Base-by-base conservation (phyloP, 2,888 invertebrate genomes). In the Pyrrhia umbra region DNA sequence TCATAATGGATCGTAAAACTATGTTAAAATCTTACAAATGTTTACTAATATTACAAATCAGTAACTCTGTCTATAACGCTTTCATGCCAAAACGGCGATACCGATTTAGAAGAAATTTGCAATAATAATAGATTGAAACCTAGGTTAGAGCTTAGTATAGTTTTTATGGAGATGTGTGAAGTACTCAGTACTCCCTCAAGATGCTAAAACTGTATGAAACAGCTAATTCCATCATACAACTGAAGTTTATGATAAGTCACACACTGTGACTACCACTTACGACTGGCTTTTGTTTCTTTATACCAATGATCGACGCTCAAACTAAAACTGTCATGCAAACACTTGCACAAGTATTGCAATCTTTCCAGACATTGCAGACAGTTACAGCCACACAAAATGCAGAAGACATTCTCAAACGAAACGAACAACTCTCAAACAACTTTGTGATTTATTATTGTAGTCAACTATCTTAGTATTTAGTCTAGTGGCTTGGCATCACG, bases 381-480 rank as follows among this genome's bases (percentile, higher is more conserved):
- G 50, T 67, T 75, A 68, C 66, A 67, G 42, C 45, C 34, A 30
- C 52, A 62, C 62, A 68, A 80, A 79, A 72, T 72, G 66, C 68
- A 64, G 67, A 72, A 80, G 80, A 80, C 70, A 80, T 79, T 80
- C n/a, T 69, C 74, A 65, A 47, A 47, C 62, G 51, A 50, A 69
- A 59, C 68, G 77, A 79, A 74, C 72, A 84, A 87, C 75, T 87
- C 79, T 79, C 79, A 83, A 87, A 88, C 87, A 64, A 79, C 63
- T 91, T 87, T 75, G 85, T 90, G 88, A 92, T 92, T 92, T 92
- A 92, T 91, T 88, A 84, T 85, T 85, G 88, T 84, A 85, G 83
- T 86, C 83, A 91, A 91, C 91, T 90, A 88, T 87, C 87, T 84
- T 77, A 86, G 87, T 89, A 88, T 90, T 89, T 90, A 90, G 89